phyloP scores from a whole-genome alignment of 2,797 vertebrate genomes.

The Anolis apletophallus region DNA sequence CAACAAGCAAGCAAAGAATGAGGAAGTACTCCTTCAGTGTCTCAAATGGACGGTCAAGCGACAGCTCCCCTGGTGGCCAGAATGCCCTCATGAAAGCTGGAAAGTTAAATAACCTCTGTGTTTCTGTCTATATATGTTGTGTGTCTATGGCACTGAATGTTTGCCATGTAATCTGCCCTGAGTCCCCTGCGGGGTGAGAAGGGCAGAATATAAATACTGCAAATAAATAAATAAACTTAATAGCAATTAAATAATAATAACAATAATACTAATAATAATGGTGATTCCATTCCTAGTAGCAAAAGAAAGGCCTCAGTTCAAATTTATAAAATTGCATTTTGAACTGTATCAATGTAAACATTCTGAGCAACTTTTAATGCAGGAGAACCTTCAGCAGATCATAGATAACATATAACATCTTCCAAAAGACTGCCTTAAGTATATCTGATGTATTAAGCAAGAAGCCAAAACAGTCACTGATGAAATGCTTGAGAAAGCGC shows the following conservation, averaged over 20 bases:
- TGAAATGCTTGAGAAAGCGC: constrained; percentile 15
- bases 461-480: constrained; percentile 6
- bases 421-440: constrained; percentile 10
- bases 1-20: no score
- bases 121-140: no score
- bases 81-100: no score
- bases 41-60: no score
- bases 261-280: neutral
- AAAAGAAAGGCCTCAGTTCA: neutral
- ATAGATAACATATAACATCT: neutral
- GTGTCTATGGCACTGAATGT: no score
- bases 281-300: neutral
- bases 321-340: neutral
- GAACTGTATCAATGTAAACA: neutral
- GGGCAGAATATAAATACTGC: no score
- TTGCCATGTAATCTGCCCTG: no score
- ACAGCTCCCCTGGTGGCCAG: no score
- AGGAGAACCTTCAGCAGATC: neutral
- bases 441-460: neutral
- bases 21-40: no score
- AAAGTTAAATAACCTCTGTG: no score
- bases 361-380: neutral
- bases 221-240: no score
- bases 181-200: no score
- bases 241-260: neutral